phyloP scores from a whole-genome alignment of 2,888 invertebrate genomes.

The Dynastes hyllus region DNA sequence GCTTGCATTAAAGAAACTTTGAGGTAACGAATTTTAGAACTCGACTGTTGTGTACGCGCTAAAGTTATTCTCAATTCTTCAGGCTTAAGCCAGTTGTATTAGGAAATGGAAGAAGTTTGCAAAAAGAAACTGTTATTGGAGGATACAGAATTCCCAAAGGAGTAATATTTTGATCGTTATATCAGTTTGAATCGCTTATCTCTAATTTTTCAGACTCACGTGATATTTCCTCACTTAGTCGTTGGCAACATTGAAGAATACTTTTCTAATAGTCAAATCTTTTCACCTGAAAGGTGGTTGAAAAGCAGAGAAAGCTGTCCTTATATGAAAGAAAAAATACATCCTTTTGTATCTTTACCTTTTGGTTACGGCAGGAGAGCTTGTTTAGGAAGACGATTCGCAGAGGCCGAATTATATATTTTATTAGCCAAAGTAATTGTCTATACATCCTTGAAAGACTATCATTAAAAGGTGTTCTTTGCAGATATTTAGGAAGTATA shows the following conservation, averaged over 20 bases:
- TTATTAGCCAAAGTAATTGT: constrained; percentile 79
- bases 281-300: constrained; percentile 87
- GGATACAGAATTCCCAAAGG: constrained; percentile 89
- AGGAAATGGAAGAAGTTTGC: constrained; percentile 85
- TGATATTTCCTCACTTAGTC: constrained; percentile 86
- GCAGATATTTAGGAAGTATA: constrained; percentile 82
- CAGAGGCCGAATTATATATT: constrained; percentile 85
- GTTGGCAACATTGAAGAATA: constrained; percentile 83
- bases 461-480: constrained; percentile 61
- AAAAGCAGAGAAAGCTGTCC: constrained; percentile 71
- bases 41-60: neutral
- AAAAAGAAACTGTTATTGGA: constrained; percentile 82
- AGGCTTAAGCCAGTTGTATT: constrained; percentile 89
- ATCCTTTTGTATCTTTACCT: constrained; percentile 84
- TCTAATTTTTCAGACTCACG: constrained; percentile 78
- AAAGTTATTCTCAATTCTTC: constrained; percentile 43
- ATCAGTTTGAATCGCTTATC: constrained; percentile 1
- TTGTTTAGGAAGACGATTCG: constrained; percentile 86
- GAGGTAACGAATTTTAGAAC: constrained; percentile 72
- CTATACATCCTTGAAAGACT: neutral
- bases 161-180: constrained; percentile 69
- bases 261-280: constrained; percentile 81
- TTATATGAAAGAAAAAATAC: constrained; percentile 74
- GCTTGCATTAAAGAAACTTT: constrained; percentile 87
- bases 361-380: constrained; percentile 86